These are phyloP conservation scores for Cassiopea xamachana DNA, from an alignment of 30 jellyfish, hydroid and myxozoan genomes.

Conservation along the genomic window DNA sequence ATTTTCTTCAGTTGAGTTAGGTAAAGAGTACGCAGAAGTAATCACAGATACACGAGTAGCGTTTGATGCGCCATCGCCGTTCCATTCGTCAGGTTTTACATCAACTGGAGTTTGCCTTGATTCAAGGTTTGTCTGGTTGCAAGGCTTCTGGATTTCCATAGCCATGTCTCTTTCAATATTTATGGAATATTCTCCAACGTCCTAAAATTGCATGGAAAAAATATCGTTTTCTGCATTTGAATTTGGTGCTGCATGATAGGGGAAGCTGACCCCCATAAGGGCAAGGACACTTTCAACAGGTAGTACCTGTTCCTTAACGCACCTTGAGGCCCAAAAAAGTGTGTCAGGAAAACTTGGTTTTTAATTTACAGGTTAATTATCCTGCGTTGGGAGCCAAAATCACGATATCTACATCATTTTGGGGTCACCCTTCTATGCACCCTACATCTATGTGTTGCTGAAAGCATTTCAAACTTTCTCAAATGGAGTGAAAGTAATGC, in stretches of 20 bases:
- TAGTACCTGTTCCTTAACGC: too few relatives aligned
- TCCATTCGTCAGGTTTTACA: constrained; percentile 25
- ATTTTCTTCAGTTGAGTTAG: not conserved
- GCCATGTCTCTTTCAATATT: constrained; percentile 4
- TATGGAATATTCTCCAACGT: constrained; percentile 55
- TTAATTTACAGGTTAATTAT: too few relatives aligned
- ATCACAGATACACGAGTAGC: constrained; percentile 59
- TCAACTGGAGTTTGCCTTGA: constrained; percentile 15
- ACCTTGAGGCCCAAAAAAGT: too few relatives aligned
- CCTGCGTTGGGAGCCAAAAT: too few relatives aligned
- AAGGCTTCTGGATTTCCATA: not conserved
- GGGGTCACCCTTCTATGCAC: too few relatives aligned
- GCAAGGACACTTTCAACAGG: not conserved
- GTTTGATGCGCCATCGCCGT: not conserved
- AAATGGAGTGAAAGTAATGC: too few relatives aligned
- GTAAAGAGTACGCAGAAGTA: constrained; percentile 37
- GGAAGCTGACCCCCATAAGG: not conserved
- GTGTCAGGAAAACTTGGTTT: too few relatives aligned
- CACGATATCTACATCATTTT: too few relatives aligned
- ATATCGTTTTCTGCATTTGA: not conserved
- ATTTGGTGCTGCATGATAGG: constrained; percentile 4
- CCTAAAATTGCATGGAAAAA: not conserved
- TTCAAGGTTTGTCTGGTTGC: constrained; percentile 20
- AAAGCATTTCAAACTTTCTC: too few relatives aligned
- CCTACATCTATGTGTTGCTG: too few relatives aligned